These are phyloP conservation scores for Trichechus manatus DNA, from an alignment of 2,113 vertebrate genomes.

Conservation along the genomic window DNA sequence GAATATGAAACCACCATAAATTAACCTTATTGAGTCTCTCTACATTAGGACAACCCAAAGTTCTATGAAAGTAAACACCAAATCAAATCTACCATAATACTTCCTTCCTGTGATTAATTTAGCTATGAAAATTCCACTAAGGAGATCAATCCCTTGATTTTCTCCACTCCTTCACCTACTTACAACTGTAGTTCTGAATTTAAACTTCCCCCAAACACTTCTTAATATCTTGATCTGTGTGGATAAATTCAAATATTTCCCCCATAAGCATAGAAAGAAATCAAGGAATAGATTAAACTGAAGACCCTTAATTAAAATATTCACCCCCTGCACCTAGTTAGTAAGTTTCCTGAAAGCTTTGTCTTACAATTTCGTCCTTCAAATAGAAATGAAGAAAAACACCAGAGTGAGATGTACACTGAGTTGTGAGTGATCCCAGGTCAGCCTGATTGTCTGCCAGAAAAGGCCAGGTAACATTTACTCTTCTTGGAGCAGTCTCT, in stretches of 20 bases:
- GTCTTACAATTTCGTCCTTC: constrained; percentile 61
- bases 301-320: constrained; percentile 16
- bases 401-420: constrained; percentile 4
- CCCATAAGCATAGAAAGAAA: constrained; percentile 4
- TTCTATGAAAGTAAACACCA: not conserved
- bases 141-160: constrained; percentile 15
- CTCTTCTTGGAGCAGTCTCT: not conserved
- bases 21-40: not conserved
- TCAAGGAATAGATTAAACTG: constrained; percentile 26
- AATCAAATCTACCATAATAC: rapidly evolving
- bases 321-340: not conserved
- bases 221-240: not conserved
- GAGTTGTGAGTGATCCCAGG: constrained; percentile 74
- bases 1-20: not conserved
- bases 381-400: constrained; percentile 53
- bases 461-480: constrained; percentile 70
- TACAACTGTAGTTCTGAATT: not conserved
- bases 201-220: constrained; percentile 18
- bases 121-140: not conserved
- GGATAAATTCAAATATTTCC: constrained; percentile 18
- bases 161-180: not conserved
- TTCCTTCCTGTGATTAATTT: not conserved
- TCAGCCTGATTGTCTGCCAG: constrained; percentile 76
- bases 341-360: not conserved
- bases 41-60: not conserved